phyloP scores from a whole-genome alignment of 64 coral and sea anemone species.

The Pocillopora verrucosa region DNA sequence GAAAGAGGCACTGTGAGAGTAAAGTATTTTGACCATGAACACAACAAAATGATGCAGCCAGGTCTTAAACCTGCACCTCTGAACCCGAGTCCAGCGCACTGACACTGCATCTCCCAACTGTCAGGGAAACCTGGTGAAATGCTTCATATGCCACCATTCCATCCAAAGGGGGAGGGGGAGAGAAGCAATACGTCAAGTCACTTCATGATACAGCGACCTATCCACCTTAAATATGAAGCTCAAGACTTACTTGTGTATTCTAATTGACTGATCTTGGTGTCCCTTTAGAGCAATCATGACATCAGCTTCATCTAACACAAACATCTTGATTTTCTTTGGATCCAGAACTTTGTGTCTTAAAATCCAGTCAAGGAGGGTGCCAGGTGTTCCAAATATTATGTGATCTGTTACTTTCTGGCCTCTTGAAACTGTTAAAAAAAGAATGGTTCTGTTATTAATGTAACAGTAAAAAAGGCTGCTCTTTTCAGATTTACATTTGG shows the following conservation, averaged over 20 bases:
- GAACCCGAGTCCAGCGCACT: too few species aligned
- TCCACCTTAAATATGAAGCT: not conserved
- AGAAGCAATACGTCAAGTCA: too few species aligned
- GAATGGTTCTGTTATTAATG: not conserved
- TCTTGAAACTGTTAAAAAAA: constrained; percentile 43
- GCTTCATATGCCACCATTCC: too few species aligned
- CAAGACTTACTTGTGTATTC: constrained; percentile 89
- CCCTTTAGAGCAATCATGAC: constrained; percentile 93
- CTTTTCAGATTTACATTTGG: too few species aligned
- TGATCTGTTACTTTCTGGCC: constrained; percentile 81
- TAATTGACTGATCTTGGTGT: constrained; percentile 94
- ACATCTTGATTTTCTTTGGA: constrained; percentile 79
- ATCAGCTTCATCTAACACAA: constrained; percentile 98
- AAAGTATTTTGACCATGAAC: too few species aligned
- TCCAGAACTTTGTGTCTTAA: constrained; percentile 54
- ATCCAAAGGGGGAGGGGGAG: too few species aligned
- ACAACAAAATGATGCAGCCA: too few species aligned
- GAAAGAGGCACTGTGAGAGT: too few species aligned
- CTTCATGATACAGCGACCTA: too few species aligned
- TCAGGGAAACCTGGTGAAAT: not conserved
- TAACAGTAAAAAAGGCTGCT: not conserved
- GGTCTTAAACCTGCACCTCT: too few species aligned
- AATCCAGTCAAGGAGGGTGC: constrained; percentile 93
- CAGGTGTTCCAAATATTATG: constrained; percentile 90
- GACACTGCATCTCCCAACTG: not conserved